Base-by-base conservation (phyloP, 1,140 invertebrate species). In the Megalonaias nervosa region DNA sequence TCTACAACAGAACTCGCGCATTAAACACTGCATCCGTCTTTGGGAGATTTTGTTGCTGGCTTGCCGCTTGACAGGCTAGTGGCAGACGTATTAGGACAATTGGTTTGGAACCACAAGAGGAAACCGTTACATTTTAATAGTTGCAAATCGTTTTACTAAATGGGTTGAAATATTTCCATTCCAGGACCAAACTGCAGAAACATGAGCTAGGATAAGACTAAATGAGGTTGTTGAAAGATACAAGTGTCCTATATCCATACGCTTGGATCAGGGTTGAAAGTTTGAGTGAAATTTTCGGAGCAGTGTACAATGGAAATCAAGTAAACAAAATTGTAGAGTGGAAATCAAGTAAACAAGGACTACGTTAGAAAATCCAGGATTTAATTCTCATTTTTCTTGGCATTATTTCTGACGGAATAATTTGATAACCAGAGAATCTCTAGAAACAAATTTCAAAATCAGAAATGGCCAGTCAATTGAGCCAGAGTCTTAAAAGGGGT, bases 281-380 rank as follows among this genome's bases (percentile, higher is more conserved):
- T 76, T 58, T 58, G 74, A 76, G 67, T 65, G 74, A n/a, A 38
- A 70, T 14, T 76, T 58, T 13, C 64, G 60, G n/a, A 76, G 31
- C 4, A 80, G 55, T 82, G 72, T 48, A 64, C 31, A 17, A n/a
- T 79, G 17, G 75, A 73, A 26, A 67, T 81, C 3, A 26, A 58
- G 3, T 65, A 80, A n/a, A n/a, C n/a, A n/a, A n/a, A n/a, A n/a
- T n/a, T n/a, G n/a, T n/a, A n/a, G n/a, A n/a, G n/a, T n/a, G 75
- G 75, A 23, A 71, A 74, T 19, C 83, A 79, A 3, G 67, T 67
- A 48, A 75, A 68, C n/a, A 79, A 83, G 66, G 80, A 80, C 6
- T 78, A 82, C 65, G 70, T 82, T 4, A 82, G 88, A 62, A 67
- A 84, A 59, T 78, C 85, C 48, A 89, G n/a, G n/a, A n/a, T n/a